Evolutionary conservation across 2,113 vertebrate species (phyloP), one percentile per base, ranked within the genome.

Genomic region (Sphaerodactylus townsendi): DNA sequence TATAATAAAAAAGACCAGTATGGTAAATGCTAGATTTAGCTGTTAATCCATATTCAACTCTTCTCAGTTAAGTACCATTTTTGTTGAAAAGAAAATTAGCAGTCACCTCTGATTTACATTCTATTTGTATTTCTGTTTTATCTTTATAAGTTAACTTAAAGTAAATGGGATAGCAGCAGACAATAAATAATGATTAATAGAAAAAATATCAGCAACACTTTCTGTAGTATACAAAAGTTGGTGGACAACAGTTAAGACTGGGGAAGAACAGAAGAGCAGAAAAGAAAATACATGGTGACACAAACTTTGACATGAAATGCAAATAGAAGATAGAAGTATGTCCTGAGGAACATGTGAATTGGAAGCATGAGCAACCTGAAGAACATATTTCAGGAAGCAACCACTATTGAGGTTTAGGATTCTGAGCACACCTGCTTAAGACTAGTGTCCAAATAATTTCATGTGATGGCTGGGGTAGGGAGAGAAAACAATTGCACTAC

Each of bases 111-210:
- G 30, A 53, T 76, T 50, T 56, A 50, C 73, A 84, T 80, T 80
- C 69, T 53, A 13, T 28, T 13, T n/a, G 35, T 25, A 77, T 77
- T 77, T 68, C 35, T 69, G 6, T 41, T 77, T 77, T 41, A 48
- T 44, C 28, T 69, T 50, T 33, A 77, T 68, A 77, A 69, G 68
- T 69, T 68, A 68, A 66, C 19, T 15, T 77, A 46, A 35, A 77
- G 64, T 50, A 56, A 41, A 77, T 23, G 66, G 64, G 30, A 77
- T 77, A 64, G 64, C 48, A 50, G 78, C 17, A 83, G 59, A 37
- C 62, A 75, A 75, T 76, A 53, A 68, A 77, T 68, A 77, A 21
- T 83, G 82, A 83, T 83, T 76, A 44, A 50, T 33, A 53, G 81
- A 83, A 48, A 75, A 62, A 53, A 53, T 50, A 66, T 75, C 56